Evolutionary conservation across 2,113 vertebrate species (phyloP), one percentile per base, ranked within the genome.

Genomic region (Colinus virginianus): DNA sequence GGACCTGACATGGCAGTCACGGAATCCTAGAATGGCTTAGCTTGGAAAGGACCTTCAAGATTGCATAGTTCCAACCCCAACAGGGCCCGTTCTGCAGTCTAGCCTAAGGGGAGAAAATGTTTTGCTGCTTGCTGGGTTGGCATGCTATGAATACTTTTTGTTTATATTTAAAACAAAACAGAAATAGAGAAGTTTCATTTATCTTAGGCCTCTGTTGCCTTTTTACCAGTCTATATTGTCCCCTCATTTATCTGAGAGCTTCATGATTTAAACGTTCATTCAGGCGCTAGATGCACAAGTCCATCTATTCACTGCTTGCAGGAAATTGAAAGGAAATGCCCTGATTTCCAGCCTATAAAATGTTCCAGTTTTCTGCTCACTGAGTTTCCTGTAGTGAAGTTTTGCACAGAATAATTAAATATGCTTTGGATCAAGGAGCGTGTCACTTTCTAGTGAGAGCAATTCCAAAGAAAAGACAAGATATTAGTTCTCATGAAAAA

Each of bases 221-320:
- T 40, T 40, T 40, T 40, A 11, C 40, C 40, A 40, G 40, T 40
- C 40, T 63, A 17, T 90, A 77, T 32, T 38, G 25, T 71, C 20
- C 61, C 32, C 32, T 67, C 84, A 45, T 92, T 92, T 92, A 36
- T 89, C 61, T 40, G 80, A 36, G 6, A 14, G 48, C 64, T 93
- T 90, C 80, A 93, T 84, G 66, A 88, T 94, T 86, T 84, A 58
- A 81, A 36, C n/a, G 36, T 71, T 94, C 76, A 61, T 78, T 74
- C 1, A 2, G 67, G 49, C 21, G 62, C 26, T 68, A 75, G 49
- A 40, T 75, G 66, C 72, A 88, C 53, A 48, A 90, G 83, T 94
- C 58, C 48, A 53, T 69, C 80, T 71, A 48, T 81, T 91, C 77
- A 80, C 76, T 63, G 30, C 79, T 61, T 80, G 38, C 46, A 78